Conservation (phyloP, 2,888 invertebrate species). For the Cynaeus angustus region DNA sequence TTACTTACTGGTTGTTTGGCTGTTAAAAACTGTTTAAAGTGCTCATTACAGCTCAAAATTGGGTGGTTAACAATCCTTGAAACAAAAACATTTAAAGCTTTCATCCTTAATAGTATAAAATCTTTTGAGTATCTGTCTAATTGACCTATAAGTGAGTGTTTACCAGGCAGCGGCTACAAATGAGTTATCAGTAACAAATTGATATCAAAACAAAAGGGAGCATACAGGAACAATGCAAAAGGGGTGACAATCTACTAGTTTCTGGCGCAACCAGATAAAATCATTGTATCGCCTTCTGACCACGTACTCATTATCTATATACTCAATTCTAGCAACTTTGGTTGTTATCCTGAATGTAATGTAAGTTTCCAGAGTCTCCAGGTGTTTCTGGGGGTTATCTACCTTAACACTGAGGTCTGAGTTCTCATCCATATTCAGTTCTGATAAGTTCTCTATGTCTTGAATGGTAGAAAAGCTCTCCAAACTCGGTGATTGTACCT, state of each 20-base stretch:
- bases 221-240: conserved; percentile 81
- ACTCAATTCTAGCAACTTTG: conserved; percentile 79
- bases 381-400: conserved; percentile 83
- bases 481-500: conserved; percentile 72
- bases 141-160: conserved; percentile 80
- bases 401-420: conserved; percentile 79
- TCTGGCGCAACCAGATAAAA: conserved; percentile 81
- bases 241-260: conserved; percentile 78
- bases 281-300: conserved; percentile 83
- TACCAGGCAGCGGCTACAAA: conserved; percentile 80
- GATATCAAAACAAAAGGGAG: conserved; percentile 37
- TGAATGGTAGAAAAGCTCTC: conserved; percentile 77
- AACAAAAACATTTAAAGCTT: conserved; percentile 79
- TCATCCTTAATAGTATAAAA: conserved; percentile 80
- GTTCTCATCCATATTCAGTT: conserved; percentile 73
- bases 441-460: conserved; percentile 74
- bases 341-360: conserved; percentile 82
- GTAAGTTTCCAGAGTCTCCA: conserved; percentile 81
- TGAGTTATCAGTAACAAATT: conserved; percentile 18
- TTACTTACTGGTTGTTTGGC: conserved; percentile 77
- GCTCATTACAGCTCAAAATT: conserved; percentile 79
- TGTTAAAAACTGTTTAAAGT: conserved; percentile 79
- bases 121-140: conserved; percentile 82
- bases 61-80: conserved; percentile 80
- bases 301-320: conserved; percentile 77